A percentile compares a stretch with the other conserved stretches of the same genome.
These are phyloP conservation scores for Cydia strobilella DNA, from an alignment of 1,140 invertebrate species.

Conservation along the genomic window DNA sequence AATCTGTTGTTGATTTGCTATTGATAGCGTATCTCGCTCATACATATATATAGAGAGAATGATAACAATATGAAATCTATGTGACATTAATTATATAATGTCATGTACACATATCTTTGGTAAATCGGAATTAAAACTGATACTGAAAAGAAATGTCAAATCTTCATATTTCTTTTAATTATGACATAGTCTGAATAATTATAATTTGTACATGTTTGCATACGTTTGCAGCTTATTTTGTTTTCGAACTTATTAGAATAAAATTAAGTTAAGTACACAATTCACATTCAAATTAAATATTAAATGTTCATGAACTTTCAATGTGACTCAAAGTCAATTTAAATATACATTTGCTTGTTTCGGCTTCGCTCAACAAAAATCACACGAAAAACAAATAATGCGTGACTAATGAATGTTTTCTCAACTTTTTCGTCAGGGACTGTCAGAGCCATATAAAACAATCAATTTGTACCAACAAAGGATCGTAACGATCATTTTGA, in stretches of 20 bases:
- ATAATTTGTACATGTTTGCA: neutral
- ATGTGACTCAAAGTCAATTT: slow-evolving; percentile 35
- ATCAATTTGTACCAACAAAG: slow-evolving; percentile 29
- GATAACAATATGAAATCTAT: too few species aligned
- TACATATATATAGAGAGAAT: too few species aligned
- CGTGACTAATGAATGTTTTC: slow-evolving; percentile 36
- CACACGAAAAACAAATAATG: slow-evolving; percentile 45
- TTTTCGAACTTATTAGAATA: neutral
- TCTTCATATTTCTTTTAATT: too few species aligned
- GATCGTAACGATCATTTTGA: slow-evolving; percentile 26
- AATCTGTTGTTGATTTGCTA: too few species aligned
- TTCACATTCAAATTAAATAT: slow-evolving; percentile 3
- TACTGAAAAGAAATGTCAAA: too few species aligned
- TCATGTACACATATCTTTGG: too few species aligned
- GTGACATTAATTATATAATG: too few species aligned
- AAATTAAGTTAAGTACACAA: neutral
- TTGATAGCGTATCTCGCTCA: too few species aligned
- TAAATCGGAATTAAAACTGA: too few species aligned
- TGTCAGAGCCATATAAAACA: slow-evolving; percentile 25
- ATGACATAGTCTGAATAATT: neutral
- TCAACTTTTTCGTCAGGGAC: neutral
- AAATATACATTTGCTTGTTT: neutral
- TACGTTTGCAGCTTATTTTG: neutral
- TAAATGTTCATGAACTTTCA: neutral
- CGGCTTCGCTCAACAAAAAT: neutral